Conservation (phyloP, 2,113 vertebrate species). For the Upupa epops region DNA sequence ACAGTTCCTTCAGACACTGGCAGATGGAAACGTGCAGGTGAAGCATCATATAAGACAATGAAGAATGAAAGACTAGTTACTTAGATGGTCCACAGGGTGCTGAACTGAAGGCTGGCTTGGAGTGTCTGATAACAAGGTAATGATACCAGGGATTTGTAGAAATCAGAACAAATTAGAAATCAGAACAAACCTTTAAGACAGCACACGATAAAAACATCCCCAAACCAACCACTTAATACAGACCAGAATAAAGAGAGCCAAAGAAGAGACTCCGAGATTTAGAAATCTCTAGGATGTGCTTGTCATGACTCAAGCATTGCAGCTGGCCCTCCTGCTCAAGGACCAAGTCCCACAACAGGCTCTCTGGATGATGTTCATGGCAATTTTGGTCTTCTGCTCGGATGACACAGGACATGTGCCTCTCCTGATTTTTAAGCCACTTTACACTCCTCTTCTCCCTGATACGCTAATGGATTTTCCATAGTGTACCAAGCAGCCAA, state of each 20-base stretch:
- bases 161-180: background rate
- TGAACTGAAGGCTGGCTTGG: background rate
- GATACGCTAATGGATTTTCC: background rate
- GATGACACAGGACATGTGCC: background rate
- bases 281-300: background rate
- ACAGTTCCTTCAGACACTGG: background rate
- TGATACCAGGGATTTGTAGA: background rate
- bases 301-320: background rate
- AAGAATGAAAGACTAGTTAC: background rate
- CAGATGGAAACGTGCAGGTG: background rate
- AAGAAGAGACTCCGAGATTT: background rate
- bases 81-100: background rate
- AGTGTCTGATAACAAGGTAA: background rate
- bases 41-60: background rate
- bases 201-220: background rate
- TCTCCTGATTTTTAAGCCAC: background rate
- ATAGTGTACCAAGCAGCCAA: background rate
- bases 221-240: background rate
- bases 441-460: background rate
- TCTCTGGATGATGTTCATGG: background rate
- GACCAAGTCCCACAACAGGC: background rate
- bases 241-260: background rate
- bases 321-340: background rate
- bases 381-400: background rate
- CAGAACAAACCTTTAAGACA: background rate